Percentiles rank a stretch among this genome's conserved stretches.
Conservation (phyloP, 1,140 invertebrate species). For the Elymnias hypermnestra region DNA sequence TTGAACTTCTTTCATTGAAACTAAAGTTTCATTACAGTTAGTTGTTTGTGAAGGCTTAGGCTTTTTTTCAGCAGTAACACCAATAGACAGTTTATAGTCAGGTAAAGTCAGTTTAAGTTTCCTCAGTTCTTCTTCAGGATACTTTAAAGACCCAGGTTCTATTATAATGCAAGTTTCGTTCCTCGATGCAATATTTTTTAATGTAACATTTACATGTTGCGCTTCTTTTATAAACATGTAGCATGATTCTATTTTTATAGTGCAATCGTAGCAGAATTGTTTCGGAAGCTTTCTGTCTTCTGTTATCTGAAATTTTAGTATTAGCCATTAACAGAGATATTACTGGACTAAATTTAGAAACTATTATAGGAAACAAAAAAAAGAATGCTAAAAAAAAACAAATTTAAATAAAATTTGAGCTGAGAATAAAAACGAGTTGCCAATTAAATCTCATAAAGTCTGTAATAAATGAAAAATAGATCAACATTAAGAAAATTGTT, state of each 20-base stretch:
- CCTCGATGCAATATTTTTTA: constrained; percentile 51
- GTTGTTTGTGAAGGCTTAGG: no score
- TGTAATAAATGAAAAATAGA: no score
- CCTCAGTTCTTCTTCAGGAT: constrained; percentile 19
- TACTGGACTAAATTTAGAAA: background rate
- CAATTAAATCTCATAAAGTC: background rate
- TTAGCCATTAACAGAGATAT: background rate
- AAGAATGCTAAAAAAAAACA: background rate
- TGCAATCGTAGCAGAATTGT: constrained; percentile 59
- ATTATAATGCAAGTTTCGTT: constrained; percentile 48
- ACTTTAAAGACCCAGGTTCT: constrained; percentile 34
- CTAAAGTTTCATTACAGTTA: background rate
- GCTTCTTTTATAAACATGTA: constrained; percentile 58
- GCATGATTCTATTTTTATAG: constrained; percentile 54
- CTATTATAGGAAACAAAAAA: no score
- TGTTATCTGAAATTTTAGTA: constrained; percentile 36
- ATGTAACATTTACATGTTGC: constrained; percentile 48
- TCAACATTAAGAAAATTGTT: no score
- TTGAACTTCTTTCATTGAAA: background rate
- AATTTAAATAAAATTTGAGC: constrained; percentile 1
- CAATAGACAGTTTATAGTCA: constrained; percentile 43
- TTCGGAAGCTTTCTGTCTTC: constrained; percentile 50
- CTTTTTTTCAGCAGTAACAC: no score
- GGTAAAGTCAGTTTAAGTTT: constrained; percentile 41
- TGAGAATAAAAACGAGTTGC: no score